These are phyloP conservation scores for Macheiramphus alcinus DNA, from an alignment of 2,113 vertebrate species.

Conservation along the genomic window DNA sequence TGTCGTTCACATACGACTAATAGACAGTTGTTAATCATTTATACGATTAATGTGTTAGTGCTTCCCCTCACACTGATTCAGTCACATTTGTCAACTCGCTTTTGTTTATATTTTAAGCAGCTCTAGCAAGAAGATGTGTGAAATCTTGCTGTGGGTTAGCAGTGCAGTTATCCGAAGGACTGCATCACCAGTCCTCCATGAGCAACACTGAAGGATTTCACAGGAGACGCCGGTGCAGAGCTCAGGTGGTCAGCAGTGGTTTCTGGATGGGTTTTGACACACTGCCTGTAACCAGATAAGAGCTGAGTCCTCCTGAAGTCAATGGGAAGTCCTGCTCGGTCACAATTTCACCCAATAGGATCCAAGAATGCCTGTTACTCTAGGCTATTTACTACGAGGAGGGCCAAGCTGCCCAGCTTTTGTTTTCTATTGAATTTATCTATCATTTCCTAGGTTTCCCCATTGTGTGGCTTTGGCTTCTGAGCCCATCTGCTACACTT, in stretches of 20 bases:
- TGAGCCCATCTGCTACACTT: conserved; percentile 63
- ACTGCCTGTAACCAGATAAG: neutral
- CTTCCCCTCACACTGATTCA: neutral
- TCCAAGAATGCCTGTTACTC: neutral
- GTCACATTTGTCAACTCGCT: neutral
- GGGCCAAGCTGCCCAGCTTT: conserved; percentile 14
- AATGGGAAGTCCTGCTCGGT: neutral
- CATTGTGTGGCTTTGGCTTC: conserved; percentile 56
- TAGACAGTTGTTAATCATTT: neutral
- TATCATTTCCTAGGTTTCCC: conserved; percentile 10
- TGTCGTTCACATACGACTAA: neutral
- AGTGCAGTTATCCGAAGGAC: neutral
- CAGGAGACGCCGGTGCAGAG: neutral
- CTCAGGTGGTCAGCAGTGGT: neutral
- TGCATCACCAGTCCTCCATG: neutral
- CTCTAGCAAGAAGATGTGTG: neutral
- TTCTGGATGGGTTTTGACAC: neutral
- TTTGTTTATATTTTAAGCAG: conserved; percentile 14
- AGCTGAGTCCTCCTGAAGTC: neutral
- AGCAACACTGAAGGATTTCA: neutral
- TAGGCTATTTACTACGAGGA: neutral
- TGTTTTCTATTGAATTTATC: conserved; percentile 20
- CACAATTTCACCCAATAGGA: neutral
- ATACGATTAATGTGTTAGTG: neutral
- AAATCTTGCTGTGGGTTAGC: neutral